Evolutionary conservation across 1,140 invertebrate species (phyloP), one percentile per base, ranked within the genome.

Genomic region (Drosophila neocordata): DNA sequence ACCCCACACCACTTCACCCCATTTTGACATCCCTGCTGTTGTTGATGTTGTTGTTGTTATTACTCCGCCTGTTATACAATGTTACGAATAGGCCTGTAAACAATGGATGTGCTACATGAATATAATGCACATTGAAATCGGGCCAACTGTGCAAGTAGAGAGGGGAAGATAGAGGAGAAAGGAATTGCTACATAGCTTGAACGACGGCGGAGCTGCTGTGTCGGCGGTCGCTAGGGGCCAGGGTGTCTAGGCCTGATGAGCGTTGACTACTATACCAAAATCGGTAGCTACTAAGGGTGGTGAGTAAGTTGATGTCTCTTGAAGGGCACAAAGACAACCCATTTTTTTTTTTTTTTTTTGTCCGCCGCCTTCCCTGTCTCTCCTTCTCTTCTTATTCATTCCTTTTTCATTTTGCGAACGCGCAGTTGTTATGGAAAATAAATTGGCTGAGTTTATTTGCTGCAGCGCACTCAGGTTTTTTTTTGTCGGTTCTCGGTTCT

Each of bases 41-140:
- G 51, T 7, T 57, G 51, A 9, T 48, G 15, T 35, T 55, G n/a
- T 57, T 63, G 52, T 59, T 63, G 18, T 66, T 66, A 48, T 52
- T 61, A 37, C 15, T 56, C 24, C 57, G 57, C 51, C 53, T 71
- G 73, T 67, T 75, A 72, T 75, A 71, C 73, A 75, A 75, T 71
- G 66, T 67, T 56, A 63, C 73, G 69, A 58, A 63, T 72, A 75
- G 69, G 73, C 73, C 53, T 72, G 64, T 67, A 69, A 76, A 76
- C 73, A 76, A 76, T 76, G 73, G 69, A 71, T 67, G 31, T 55
- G 64, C 59, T 72, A 67, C 73, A 76, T 76, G 73, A 73, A 76
- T 72, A 69, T 67, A 75, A 75, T 67, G 69, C 69, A 71, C 73
- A 71, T 53, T 41, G 53, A 72, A 64, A 71, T 74, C 57, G 62